Evolutionary conservation across 2,113 vertebrate genomes (phyloP).

Genomic region (Atractosteus spatula): DNA sequence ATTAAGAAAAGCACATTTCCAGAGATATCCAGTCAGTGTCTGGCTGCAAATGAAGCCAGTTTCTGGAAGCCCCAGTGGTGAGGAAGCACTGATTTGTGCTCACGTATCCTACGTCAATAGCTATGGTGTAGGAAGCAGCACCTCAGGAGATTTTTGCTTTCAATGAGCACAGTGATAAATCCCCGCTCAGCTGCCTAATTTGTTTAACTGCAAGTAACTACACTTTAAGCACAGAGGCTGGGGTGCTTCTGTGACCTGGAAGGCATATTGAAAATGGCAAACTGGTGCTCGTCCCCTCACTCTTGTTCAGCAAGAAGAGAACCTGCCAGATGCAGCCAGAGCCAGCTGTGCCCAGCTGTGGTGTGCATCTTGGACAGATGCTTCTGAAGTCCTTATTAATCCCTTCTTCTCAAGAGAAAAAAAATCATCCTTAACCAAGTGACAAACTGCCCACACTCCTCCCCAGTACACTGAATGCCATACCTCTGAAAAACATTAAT

Average conservation of each 20-base stretch:
- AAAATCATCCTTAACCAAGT: neutral
- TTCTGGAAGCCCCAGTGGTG: neutral
- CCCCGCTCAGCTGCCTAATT: too few relatives aligned
- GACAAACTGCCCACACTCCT: neutral
- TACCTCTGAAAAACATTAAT: neutral
- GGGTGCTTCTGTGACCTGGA: too few relatives aligned
- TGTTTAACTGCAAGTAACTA: too few relatives aligned
- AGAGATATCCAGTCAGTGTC: conserved; percentile 1
- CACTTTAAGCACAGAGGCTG: too few relatives aligned
- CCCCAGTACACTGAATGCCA: neutral
- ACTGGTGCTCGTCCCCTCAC: neutral
- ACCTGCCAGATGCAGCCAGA: neutral
- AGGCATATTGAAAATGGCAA: too few relatives aligned
- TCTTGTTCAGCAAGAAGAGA: too few relatives aligned
- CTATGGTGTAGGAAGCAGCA: too few relatives aligned
- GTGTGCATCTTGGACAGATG: neutral
- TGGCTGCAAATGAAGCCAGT: too few relatives aligned
- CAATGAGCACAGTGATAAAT: too few relatives aligned
- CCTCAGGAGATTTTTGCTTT: too few relatives aligned
- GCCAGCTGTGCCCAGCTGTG: neutral
- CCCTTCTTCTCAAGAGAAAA: conserved; percentile 6
- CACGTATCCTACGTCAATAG: too few relatives aligned
- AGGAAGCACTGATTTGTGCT: too few relatives aligned
- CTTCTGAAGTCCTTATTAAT: neutral
- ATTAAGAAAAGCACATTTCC: neutral